Conservation (phyloP, 2,797 vertebrate genomes). For the Acanthis flammea region DNA sequence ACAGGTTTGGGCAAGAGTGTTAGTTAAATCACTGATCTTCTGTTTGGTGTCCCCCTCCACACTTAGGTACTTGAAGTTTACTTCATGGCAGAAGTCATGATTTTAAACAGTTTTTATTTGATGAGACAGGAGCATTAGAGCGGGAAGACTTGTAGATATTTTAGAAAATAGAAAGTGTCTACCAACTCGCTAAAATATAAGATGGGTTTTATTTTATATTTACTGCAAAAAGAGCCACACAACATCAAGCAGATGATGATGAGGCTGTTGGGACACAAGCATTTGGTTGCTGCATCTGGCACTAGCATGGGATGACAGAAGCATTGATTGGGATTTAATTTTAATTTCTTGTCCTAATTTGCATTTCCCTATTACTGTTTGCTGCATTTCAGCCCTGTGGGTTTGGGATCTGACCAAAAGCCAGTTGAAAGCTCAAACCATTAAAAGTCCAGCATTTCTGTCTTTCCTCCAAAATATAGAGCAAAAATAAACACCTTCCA, state of each 20-base stretch:
- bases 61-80: neutral
- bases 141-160: neutral
- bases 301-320: constrained; percentile 1
- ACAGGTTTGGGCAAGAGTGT: neutral
- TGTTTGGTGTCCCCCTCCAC: neutral
- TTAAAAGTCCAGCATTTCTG: neutral
- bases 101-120: neutral
- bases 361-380: neutral
- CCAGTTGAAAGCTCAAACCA: neutral
- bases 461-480: neutral
- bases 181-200: neutral
- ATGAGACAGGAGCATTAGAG: neutral
- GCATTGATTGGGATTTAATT: constrained; percentile 17
- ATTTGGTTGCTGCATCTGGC: constrained; percentile 41
- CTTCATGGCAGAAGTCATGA: neutral
- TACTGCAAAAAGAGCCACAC: neutral
- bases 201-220: neutral
- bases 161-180: neutral
- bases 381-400: neutral
- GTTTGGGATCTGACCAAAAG: neutral
- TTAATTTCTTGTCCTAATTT: constrained; percentile 19
- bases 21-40: neutral
- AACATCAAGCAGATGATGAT: neutral
- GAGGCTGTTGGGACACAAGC: constrained; percentile 20
- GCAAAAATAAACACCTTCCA: neutral